Percentiles rank a stretch among this genome's conserved stretches.
These are phyloP conservation scores for Sesia apiformis DNA, from an alignment of 2,888 invertebrate species.

Conservation along the genomic window DNA sequence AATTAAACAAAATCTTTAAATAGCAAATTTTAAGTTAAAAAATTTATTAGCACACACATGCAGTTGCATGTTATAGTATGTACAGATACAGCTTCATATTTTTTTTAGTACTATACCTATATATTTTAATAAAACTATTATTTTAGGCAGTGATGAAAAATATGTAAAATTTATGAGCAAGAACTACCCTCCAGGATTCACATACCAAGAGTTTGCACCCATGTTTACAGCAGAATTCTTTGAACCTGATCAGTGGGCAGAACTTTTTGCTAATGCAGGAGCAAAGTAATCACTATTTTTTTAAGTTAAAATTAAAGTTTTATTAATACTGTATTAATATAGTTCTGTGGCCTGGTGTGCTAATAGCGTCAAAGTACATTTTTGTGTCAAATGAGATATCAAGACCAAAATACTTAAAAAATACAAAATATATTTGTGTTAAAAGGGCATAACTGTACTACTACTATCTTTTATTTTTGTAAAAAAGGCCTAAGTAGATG, in stretches of 20 bases:
- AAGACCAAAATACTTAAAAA: too few species aligned
- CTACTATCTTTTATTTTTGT: too few species aligned
- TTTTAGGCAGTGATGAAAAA: background rate
- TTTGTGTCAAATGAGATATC: too few species aligned
- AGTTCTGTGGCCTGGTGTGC: too few species aligned
- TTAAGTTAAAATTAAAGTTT: background rate
- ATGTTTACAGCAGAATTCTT: constrained; percentile 94
- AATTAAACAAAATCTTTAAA: too few species aligned
- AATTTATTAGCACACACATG: background rate
- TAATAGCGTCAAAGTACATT: too few species aligned
- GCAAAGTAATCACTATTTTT: constrained; percentile 77
- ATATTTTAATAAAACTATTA: background rate
- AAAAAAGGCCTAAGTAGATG: too few species aligned
- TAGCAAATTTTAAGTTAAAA: background rate
- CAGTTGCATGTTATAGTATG: background rate
- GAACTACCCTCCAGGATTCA: constrained; percentile 88
- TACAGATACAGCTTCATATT: background rate
- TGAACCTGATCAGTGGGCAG: constrained; percentile 88
- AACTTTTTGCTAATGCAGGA: constrained; percentile 87
- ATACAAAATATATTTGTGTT: too few species aligned
- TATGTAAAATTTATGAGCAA: constrained; percentile 80
- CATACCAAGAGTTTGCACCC: constrained; percentile 93
- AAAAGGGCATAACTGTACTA: too few species aligned
- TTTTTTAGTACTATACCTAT: background rate
- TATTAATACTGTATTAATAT: too few species aligned